Base-by-base conservation (phyloP, 1,140 invertebrate genomes). In the Hylyphantes graminicola region DNA sequence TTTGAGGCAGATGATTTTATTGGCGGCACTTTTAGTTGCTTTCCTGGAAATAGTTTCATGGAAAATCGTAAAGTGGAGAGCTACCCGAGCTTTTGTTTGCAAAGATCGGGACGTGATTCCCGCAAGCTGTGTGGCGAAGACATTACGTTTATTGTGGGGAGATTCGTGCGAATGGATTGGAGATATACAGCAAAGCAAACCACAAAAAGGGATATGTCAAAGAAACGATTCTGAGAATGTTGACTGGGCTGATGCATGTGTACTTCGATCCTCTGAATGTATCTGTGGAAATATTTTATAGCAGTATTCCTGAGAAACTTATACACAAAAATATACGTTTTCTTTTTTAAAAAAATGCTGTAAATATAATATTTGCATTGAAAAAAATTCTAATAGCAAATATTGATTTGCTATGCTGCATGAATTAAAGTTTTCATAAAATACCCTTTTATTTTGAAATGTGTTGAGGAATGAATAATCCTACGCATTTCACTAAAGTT, bases 1-100 rank as follows among this genome's bases (percentile, higher is more conserved):
- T 81, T 70, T 73, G 67, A 81, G 79, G 79, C 67, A 81, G 73
- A 81, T 19, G 79, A 81, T 73, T 81, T 81, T 81, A 81, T 81
- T 81, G 79, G 79, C 72, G 54, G 13, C 65, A 72, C 55, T 73
- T 81, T 73, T 80, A 80, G 77, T 80, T 81, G 79, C 19, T 73
- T 51, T 63, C 17, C 48, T 21, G 59, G 57, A 73, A 70, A 81
- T 81, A 51, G 67, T 73, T 73, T 13, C 35, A 48, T 67, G 9
- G 11, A 13, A 55, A 81, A 72, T 81, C 79, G 53, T 81, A 81
- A 81, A 81, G 21, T n/a, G 15, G 50, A 72, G 35, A 17, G 51
- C 17, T n/a, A 35, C 35, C 48, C 54, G 48, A 11, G 15, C 19
- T 70, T 57, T 81, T 81, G 79, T 81, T 80, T 73, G 65, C 65